Evolutionary conservation across 2,888 invertebrate genomes (phyloP), one percentile per base, ranked within the genome.

Genomic region (Meiosimyza platycephala): DNA sequence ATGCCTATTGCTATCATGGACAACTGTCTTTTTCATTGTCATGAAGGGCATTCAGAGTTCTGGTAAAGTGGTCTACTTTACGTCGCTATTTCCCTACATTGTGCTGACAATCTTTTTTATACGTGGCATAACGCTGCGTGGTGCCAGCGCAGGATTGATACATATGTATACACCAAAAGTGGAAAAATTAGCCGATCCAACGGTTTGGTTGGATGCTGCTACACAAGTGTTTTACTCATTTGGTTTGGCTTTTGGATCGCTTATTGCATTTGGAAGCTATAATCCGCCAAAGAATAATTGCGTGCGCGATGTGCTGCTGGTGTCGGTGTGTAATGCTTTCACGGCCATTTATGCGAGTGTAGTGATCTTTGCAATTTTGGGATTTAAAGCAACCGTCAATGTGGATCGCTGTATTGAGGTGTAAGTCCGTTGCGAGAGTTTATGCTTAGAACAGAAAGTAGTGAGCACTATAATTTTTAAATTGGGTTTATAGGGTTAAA

Each of bases 221-320:
- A 97, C 97, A 0, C 98, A 98, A 89, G 97, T 98, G 3, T 98
- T 98, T 89, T 98, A 97, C 88, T 97, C 97, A 1, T 95, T 96
- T 86, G 97, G 97, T 3, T 89, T 98, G 74, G 97, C 97, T 7
- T 98, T 98, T 87, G 98, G 98, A 3, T 97, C 97, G 1, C 89
- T 98, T 73, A 97, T 98, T 81, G 97, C 97, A 1, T 98, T 97
- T 86, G 97, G 97, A 71, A 96, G 96, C 78, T 98, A 98, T 89
- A 98, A 98, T 87, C 93, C 95, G 0, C 94, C 95, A 2, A 94
- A 96, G 86, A 98, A 98, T 89, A 96, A 98, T 89, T 97, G 96
- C 86, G 95, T 96, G 68, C 89, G 95, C 68, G 98, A 98, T 84
- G 96, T 97, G 50, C 90, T 96, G 75, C 89, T 96, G 75, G 96